Conservation (phyloP, 2,113 vertebrate species). For the Poeciliopsis turrubarensis region DNA sequence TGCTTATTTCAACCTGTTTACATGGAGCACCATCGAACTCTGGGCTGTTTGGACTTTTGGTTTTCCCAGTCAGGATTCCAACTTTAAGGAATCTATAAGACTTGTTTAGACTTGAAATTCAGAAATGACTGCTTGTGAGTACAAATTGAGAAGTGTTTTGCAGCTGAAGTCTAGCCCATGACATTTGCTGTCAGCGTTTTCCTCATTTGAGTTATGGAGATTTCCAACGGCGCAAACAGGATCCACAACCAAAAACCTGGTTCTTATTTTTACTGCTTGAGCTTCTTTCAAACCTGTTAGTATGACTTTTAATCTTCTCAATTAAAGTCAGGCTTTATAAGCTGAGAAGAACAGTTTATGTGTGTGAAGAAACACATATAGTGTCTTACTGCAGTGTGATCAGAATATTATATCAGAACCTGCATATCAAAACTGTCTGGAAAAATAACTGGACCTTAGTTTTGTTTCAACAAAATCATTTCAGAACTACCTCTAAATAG, state of each 20-base stretch:
- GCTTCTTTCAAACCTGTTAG: neutral
- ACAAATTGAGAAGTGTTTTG: neutral
- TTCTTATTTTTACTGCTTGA: neutral
- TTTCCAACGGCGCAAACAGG: neutral
- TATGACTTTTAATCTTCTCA: neutral
- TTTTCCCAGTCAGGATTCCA: neutral
- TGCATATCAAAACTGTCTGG: neutral
- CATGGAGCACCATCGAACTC: neutral
- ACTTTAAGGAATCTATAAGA: too few species aligned
- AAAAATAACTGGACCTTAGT: neutral
- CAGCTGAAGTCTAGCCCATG: neutral
- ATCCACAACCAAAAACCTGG: neutral
- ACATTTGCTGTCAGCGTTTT: neutral
- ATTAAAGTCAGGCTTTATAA: neutral
- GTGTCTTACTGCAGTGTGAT: too few species aligned
- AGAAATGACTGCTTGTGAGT: neutral
- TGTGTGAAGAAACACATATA: too few species aligned
- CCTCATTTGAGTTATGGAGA: neutral
- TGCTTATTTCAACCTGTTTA: neutral
- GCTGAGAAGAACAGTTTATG: too few species aligned
- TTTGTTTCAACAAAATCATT: neutral
- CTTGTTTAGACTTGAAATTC: too few species aligned
- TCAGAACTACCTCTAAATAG: neutral
- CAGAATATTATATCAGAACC: too few species aligned
- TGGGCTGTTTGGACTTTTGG: neutral